A percentile compares a stretch with the other conserved stretches of the same genome.
Conservation (phyloP, 2,888 invertebrate genomes). For the Melipona bicolor region DNA sequence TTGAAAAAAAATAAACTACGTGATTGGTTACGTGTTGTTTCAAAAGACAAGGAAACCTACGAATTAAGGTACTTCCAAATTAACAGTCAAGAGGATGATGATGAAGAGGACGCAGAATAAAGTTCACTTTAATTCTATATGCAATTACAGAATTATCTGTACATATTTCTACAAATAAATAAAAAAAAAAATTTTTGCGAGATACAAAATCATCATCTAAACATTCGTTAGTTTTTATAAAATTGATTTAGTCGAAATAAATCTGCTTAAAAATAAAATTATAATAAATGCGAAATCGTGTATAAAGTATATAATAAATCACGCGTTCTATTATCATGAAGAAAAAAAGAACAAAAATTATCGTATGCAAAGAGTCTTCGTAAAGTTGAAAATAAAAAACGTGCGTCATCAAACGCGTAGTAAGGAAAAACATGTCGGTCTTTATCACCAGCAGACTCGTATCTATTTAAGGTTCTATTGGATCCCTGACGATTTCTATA, state of each 20-base stretch:
- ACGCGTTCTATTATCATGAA: background rate
- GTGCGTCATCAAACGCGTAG: constrained; percentile 46
- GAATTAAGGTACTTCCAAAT: constrained; percentile 99
- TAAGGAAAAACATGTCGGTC: constrained; percentile 45
- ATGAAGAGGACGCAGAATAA: constrained; percentile 95
- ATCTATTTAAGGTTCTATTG: constrained; percentile 20
- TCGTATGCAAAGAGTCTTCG: background rate
- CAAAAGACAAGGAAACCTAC: constrained; percentile 97
- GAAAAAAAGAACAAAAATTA: constrained; percentile 1
- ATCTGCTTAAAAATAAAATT: background rate
- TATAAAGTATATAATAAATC: background rate
- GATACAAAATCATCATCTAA: background rate
- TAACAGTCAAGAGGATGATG: constrained; percentile 90
- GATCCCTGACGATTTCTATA: background rate
- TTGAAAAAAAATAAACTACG: constrained; percentile 99
- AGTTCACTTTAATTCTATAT: constrained; percentile 74
- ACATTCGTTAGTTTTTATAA: background rate
- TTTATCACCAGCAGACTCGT: constrained; percentile 48
- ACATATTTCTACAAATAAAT: constrained; percentile 73
- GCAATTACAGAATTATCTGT: constrained; percentile 71
- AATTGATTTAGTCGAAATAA: background rate
- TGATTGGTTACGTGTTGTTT: constrained; percentile 99
- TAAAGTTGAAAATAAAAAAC: constrained; percentile 19
- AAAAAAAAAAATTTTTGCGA: constrained; percentile 24
- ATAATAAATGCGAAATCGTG: background rate